Conservation (phyloP, 2,888 invertebrate genomes). For the Coremacera marginata region DNA sequence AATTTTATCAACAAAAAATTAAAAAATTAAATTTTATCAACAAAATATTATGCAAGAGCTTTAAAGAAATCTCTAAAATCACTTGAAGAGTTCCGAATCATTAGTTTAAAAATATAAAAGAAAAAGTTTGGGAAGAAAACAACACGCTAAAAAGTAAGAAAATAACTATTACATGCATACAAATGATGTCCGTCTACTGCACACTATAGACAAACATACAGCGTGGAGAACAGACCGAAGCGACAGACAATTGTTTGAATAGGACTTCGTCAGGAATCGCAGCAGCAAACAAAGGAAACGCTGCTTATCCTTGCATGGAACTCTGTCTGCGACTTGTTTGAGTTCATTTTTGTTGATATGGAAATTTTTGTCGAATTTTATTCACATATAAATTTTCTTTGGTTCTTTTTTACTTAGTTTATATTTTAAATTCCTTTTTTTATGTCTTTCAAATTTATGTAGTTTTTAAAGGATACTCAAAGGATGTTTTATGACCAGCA, state of each 20-base stretch:
- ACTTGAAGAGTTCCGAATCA: background rate
- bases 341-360: too few species aligned
- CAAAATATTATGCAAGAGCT: too few species aligned
- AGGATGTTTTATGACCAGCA: conserved; percentile 26
- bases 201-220: background rate
- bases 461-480: background rate
- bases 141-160: background rate
- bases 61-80: background rate
- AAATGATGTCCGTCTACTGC: background rate
- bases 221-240: conserved; percentile 1
- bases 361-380: conserved; percentile 6
- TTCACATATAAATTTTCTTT: background rate
- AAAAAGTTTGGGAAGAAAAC: background rate
- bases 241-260: conserved; percentile 21
- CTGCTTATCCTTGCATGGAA: background rate
- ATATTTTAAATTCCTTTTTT: too few species aligned
- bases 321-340: too few species aligned
- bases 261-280: conserved; percentile 12
- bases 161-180: background rate
- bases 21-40: too few species aligned
- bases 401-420: background rate
- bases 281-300: conserved; percentile 4
- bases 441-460: too few species aligned
- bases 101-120: background rate
- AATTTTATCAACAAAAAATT: too few species aligned